These are phyloP conservation scores for Ctenochaetus hawaiiensis DNA, from an alignment of 2,797 vertebrate species.

Conservation along the genomic window DNA sequence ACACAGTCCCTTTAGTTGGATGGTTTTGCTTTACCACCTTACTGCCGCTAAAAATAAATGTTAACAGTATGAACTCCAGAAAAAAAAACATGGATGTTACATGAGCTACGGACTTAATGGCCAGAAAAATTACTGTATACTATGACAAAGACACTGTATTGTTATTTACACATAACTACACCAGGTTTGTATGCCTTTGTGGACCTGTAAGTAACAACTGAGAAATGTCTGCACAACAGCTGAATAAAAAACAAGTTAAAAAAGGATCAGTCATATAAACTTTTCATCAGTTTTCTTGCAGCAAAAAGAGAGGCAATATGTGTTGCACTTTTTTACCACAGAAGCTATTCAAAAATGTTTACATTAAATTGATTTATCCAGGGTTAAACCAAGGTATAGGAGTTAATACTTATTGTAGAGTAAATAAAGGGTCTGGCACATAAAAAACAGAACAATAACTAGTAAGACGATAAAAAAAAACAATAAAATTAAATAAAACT, in stretches of 20 bases:
- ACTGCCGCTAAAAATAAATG: background rate
- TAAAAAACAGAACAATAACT: too few relatives aligned
- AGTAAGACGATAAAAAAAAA: too few relatives aligned
- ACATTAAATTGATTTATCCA: background rate
- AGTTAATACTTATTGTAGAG: too few relatives aligned
- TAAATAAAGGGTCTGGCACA: too few relatives aligned
- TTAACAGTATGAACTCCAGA: background rate
- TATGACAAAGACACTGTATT: conserved; percentile 1
- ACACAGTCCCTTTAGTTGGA: background rate
- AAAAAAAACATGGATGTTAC: background rate
- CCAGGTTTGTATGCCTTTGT: background rate
- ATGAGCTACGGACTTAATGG: background rate
- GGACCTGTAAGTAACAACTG: background rate
- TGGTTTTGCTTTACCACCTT: background rate
- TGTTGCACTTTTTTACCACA: conserved; percentile 1
- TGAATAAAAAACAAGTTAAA: background rate
- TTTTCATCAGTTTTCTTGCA: background rate
- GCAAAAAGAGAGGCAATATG: conserved; percentile 5
- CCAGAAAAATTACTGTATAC: background rate
- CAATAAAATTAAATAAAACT: too few relatives aligned
- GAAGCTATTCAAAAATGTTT: conserved; percentile 13
- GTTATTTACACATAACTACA: background rate
- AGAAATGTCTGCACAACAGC: conserved; percentile 4
- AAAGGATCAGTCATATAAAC: conserved; percentile 24
- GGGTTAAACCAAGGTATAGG: too few relatives aligned